Base-by-base conservation (phyloP, 2,888 invertebrate species). In the Limnephilus auricula region DNA sequence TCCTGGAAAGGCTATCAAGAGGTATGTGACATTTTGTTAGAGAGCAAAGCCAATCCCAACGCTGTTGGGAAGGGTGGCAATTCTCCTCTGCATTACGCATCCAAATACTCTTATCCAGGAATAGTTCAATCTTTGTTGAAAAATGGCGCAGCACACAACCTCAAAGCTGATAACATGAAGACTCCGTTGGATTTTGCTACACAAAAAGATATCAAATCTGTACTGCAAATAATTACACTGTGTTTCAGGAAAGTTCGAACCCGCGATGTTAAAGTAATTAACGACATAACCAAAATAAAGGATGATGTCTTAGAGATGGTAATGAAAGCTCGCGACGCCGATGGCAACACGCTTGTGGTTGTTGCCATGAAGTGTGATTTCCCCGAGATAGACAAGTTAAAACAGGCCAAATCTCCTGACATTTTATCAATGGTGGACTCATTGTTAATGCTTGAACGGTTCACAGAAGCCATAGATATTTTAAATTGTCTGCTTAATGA, bases 1-100 rank as follows among this genome's bases (percentile, higher is more conserved):
- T 50, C 50, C 50, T 65, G 86, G 50, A 50, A 65, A 25, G 65
- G 31, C 30, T 86, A 18, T 30, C 18, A 32, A 86, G 32, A 65
- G 50, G 50, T 50, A 31, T 86, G 86, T 31, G 50, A 86, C 30
- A 31, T 86, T 30, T 86, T 86, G 32, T 65, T 86, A 30, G 65
- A 86, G 50, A 86, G 30, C 2, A 32, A 50, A 65, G 86, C 86
- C n/a, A n/a, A n/a, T n/a, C n/a, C n/a, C n/a, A n/a, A n/a, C n/a
- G n/a, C n/a, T n/a, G n/a, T n/a, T n/a, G 34, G 34, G 34, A 34
- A 34, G 34, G 34, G 34, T 5, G 34, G 34, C 34, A 34, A 34
- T 34, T 34, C 34, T 34, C 34, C 34, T 34, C 34, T 34, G 34
- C 34, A 34, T 34, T 34, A 34, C 5, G 34, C 34, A 34, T 34